These are phyloP conservation scores for Oryzias celebensis DNA, from an alignment of 2,113 vertebrate genomes.

Conservation along the genomic window DNA sequence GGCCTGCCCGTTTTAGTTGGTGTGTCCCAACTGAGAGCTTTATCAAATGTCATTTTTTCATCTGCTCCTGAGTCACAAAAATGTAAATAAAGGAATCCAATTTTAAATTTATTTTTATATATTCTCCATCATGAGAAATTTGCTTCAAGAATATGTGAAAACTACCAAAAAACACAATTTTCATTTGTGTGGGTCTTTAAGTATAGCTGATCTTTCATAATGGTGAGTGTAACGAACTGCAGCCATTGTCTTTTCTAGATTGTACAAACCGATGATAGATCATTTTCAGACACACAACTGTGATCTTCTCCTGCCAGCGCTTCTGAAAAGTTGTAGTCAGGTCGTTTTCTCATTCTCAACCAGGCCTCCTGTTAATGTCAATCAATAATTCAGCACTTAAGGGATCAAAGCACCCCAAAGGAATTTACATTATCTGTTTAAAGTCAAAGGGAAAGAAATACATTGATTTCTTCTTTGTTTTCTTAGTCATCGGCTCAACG, in stretches of 20 bases:
- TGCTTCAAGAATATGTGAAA: too few species aligned
- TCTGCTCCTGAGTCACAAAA: too few species aligned
- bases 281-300: conserved; percentile 25
- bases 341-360: conserved; percentile 62
- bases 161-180: too few species aligned
- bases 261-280: conserved; percentile 17
- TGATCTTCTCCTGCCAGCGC: conserved; percentile 22
- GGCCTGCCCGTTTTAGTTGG: too few species aligned
- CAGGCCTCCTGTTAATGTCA: conserved; percentile 64
- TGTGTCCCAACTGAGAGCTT: too few species aligned
- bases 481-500: conserved; percentile 43
- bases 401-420: conserved; percentile 66
- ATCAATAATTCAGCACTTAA: conserved; percentile 76
- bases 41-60: too few species aligned
- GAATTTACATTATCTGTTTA: conserved; percentile 61
- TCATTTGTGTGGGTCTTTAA: too few species aligned
- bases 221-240: neutral
- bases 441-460: conserved; percentile 49
- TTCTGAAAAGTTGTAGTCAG: conserved; percentile 28
- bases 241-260: conserved; percentile 7
- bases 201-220: neutral
- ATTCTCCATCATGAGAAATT: too few species aligned
- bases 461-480: conserved; percentile 45
- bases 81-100: too few species aligned
- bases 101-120: too few species aligned